Base-by-base conservation (phyloP, 2,113 vertebrate genomes). In the Callocephalon fimbriatum region DNA sequence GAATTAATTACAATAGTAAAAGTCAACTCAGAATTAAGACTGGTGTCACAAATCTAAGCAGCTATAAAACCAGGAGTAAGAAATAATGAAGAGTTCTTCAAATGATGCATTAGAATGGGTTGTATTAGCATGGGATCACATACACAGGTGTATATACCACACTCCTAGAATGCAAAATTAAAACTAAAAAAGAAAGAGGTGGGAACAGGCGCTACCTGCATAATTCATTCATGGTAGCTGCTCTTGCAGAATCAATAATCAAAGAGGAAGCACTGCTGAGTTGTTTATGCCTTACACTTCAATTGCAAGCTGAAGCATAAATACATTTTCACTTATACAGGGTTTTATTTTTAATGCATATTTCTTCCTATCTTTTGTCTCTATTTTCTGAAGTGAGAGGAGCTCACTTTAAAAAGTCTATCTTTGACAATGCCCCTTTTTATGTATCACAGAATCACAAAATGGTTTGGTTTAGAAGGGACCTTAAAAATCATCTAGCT, bases 1-100 rank as follows among this genome's bases (percentile, higher is more conserved):
- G 19, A 79, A 73, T 93, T 94, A 88, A 67, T 87, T 80, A 14
- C 40, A 84, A 3, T 1, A 77, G 47, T 44, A 74, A 77, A n/a
- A 93, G 75, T 42, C 66, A 93, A 58, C 17, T 77, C n/a, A 77
- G 38, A 90, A 94, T 94, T 90, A 92, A 91, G 27, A 31, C 44
- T 7, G 2, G 4, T 73, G 9, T 73, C 75, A 92, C 71, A 90
- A 90, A 80, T 83, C 37, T 54, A 73, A 89, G 47, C 47, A 87
- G 58, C 31, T 31, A 42, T 93, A 94, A 93, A 94, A 67, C 9
- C 12, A 31, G 38, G 21, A 67, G 15, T 37, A 93, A 90, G 86
- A 85, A 82, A 73, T 37, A 93, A 74, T 18, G 20, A 83, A 81
- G 26, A 82, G 11, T 65, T 42, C 42, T 86, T 79, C n/a, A 58